phyloP scores from a whole-genome alignment of 2,888 invertebrate species.

The Drymonia ruficornis region DNA sequence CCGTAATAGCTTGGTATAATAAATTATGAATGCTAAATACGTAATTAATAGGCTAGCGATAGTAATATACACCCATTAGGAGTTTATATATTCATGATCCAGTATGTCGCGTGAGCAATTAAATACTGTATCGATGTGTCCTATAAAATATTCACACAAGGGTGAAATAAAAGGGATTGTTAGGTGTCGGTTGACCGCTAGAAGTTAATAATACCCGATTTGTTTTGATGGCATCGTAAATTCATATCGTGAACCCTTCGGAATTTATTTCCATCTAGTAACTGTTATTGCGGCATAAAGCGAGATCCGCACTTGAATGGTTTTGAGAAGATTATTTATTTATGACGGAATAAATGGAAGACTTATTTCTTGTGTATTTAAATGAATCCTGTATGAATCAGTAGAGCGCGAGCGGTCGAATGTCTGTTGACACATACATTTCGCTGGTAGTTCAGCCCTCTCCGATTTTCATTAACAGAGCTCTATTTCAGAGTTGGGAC shows the following conservation, averaged over 20 bases:
- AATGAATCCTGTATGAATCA: too few relatives aligned
- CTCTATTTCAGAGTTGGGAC: too few relatives aligned
- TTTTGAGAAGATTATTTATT: not conserved
- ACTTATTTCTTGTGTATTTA: not conserved
- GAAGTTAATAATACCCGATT: constrained; percentile 29
- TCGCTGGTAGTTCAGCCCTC: too few relatives aligned
- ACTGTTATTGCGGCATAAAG: constrained; percentile 11
- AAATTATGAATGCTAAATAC: constrained; percentile 25
- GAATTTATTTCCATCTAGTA: constrained; percentile 32
- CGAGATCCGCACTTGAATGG: constrained; percentile 9
- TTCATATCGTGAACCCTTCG: constrained; percentile 34
- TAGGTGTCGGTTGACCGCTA: constrained; percentile 24
- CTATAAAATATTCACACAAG: constrained; percentile 43
- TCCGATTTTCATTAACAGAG: too few relatives aligned
- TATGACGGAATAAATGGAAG: not conserved
- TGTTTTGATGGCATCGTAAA: constrained; percentile 42
- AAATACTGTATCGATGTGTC: constrained; percentile 40
- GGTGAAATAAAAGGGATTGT: constrained; percentile 27
- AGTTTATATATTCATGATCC: constrained; percentile 47
- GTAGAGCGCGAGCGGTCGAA: too few relatives aligned
- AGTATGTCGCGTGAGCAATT: constrained; percentile 34
- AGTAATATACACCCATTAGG: constrained; percentile 43
- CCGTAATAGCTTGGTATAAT: constrained; percentile 17
- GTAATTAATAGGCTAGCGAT: constrained; percentile 44
- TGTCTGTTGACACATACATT: too few relatives aligned